Evolutionary conservation across 2,888 invertebrate species (phyloP).

Genomic region (Geotrupes spiniger): DNA sequence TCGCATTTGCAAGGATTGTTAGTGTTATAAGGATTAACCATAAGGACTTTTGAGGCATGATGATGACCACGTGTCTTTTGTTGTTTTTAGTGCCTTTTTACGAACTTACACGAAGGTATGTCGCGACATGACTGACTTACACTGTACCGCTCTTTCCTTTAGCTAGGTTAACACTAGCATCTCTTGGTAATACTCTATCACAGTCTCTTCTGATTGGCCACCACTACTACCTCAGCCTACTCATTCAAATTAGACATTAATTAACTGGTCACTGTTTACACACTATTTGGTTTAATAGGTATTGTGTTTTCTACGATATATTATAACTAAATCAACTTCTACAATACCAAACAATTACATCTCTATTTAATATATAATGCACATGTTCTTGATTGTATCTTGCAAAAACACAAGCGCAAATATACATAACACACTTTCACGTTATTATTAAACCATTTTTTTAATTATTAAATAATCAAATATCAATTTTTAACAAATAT

Average conservation of each 20-base stretch:
- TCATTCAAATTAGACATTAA: constrained; percentile 39
- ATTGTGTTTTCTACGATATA: constrained; percentile 13
- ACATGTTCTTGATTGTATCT: constrained; percentile 1
- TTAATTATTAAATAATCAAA: too few species aligned
- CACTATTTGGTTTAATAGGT: constrained; percentile 25
- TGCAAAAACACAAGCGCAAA: constrained; percentile 1
- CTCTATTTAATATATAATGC: constrained; percentile 3
- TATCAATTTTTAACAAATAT: too few species aligned
- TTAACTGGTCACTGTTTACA: constrained; percentile 38
- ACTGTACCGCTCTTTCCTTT: constrained; percentile 45
- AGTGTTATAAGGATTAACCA: constrained; percentile 17
- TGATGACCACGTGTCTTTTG: constrained; percentile 21
- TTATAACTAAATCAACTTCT: background rate
- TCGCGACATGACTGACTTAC: constrained; percentile 45
- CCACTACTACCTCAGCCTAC: constrained; percentile 42
- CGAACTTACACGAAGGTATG: constrained; percentile 40
- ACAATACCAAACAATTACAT: background rate
- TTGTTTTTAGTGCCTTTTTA: constrained; percentile 16
- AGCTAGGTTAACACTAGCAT: constrained; percentile 42
- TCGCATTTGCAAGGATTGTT: constrained; percentile 1
- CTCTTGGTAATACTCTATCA: constrained; percentile 45
- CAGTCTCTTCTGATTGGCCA: constrained; percentile 42
- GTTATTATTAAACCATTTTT: too few species aligned
- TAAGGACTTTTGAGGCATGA: constrained; percentile 11
- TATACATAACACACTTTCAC: too few species aligned